Base-by-base conservation (phyloP, 2,113 vertebrate species). In the Candoia aspera region DNA sequence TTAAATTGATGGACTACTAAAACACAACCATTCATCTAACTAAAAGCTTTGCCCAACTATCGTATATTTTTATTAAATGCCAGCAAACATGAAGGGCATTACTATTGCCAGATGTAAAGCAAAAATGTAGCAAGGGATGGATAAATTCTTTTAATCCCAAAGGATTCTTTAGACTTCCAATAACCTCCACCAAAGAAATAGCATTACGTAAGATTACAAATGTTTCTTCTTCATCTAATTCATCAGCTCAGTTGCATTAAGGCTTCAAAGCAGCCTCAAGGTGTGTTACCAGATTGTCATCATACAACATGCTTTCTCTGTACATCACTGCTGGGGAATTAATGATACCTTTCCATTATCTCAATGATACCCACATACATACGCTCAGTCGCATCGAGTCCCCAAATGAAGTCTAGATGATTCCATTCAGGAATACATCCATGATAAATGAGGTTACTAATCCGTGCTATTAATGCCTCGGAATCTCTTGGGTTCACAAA, bases 391-490 rank as follows among this genome's bases (percentile, higher is more conserved):
- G 97, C 97, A 68, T 97, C 97, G 86, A 97, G 46, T 8, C 97
- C 97, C 97, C 95, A 97, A 91, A 97, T 97, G 91, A 97, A 97
- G 87, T 97, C 97, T 37, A 96, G 57, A 0, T 97, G 97, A 12
- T 96, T 93, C 97, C 97, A 97, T 55, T 97, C 97, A 6, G 96
- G 95, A 88, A 97, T 96, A 85, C 93, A 89, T 64, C 96, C 95
- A 42, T 97, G 91, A 87, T 96, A 96, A 62, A 97, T 94, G 87
- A 97, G 90, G 33, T 97, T 97, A 92, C 93, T 93, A 91, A 53
- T 15, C 91, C 89, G 17, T 3, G 6, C 6, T 79, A 42, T 21
- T 79, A 42, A 21, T 42, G 33, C 73, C 33, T 42, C 3, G 49
- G 95, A 57, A 0, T 97, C 97, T 1, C 93, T 95, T 54, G 94